Evolutionary conservation across 2,113 vertebrate species (phyloP).

Genomic region (Scartelaos histophorus): DNA sequence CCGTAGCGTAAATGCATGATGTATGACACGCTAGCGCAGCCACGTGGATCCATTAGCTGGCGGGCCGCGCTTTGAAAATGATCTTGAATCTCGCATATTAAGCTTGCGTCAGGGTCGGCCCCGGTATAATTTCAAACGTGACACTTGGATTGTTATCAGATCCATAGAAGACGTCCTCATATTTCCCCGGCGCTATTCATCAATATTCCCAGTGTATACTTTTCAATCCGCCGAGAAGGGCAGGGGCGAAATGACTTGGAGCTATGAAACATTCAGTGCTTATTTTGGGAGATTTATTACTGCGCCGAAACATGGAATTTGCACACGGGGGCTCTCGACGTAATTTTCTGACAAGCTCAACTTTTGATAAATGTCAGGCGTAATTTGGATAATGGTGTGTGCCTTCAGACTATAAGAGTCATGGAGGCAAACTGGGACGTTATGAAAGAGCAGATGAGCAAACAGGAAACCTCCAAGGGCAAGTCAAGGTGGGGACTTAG

Average conservation of each 20-base stretch:
- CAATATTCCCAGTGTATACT: neutral
- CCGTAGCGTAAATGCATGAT: neutral
- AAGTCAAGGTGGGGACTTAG: neutral
- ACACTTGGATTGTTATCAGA: neutral
- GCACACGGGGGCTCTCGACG: neutral
- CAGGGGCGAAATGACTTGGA: neutral
- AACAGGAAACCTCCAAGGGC: neutral
- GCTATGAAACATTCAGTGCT: conserved; percentile 8
- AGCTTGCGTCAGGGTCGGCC: neutral
- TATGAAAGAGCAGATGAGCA: neutral
- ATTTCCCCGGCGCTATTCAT: neutral
- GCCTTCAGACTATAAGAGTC: conserved; percentile 11
- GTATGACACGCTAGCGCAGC: neutral
- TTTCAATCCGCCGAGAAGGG: neutral
- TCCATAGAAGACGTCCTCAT: neutral
- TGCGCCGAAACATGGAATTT: neutral
- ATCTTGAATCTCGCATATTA: conserved; percentile 2
- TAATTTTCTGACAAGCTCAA: conserved; percentile 8
- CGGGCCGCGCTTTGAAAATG: neutral
- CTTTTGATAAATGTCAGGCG: conserved; percentile 10
- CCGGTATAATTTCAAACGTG: neutral
- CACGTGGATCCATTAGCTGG: neutral
- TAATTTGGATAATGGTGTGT: conserved; percentile 11
- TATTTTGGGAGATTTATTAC: conserved; percentile 11
- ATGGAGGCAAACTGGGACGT: neutral